A percentile compares a stretch with the other conserved stretches of the same genome.
Conservation (phyloP, 2,797 vertebrate species). For the Clarias fuscus region DNA sequence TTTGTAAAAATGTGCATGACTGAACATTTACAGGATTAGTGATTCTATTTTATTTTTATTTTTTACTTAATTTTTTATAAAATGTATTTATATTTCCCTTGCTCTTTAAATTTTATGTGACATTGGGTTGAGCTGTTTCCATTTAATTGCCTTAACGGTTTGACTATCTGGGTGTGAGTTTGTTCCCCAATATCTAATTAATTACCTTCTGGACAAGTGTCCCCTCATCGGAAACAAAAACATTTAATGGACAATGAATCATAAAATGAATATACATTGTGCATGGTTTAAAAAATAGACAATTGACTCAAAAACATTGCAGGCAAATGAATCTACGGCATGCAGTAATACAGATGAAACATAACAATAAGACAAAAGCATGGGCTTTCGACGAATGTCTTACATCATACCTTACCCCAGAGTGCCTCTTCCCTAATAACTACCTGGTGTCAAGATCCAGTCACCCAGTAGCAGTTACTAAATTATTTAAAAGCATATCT, state of each 20-base stretch:
- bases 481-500: not conserved
- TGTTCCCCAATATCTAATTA: not conserved
- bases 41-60: not conserved
- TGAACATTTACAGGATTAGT: not conserved
- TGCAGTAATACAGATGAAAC: not conserved
- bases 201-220: not conserved
- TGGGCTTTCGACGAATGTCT: not conserved
- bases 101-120: not conserved
- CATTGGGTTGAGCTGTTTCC: not conserved
- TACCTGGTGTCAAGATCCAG: not conserved
- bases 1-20: not conserved
- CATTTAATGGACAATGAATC: not conserved
- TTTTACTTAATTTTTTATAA: not conserved
- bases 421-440: not conserved
- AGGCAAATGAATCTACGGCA: not conserved
- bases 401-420: not conserved
- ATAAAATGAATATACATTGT: not conserved
- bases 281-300: not conserved
- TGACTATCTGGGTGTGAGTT: not conserved
- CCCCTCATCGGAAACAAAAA: not conserved
- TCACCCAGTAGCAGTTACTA: not conserved
- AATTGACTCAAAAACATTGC: not conserved
- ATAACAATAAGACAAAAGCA: not conserved
- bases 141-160: not conserved
- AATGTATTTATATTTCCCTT: not conserved